Conservation (phyloP, 2,113 vertebrate genomes). For the Larimichthys crocea region DNA sequence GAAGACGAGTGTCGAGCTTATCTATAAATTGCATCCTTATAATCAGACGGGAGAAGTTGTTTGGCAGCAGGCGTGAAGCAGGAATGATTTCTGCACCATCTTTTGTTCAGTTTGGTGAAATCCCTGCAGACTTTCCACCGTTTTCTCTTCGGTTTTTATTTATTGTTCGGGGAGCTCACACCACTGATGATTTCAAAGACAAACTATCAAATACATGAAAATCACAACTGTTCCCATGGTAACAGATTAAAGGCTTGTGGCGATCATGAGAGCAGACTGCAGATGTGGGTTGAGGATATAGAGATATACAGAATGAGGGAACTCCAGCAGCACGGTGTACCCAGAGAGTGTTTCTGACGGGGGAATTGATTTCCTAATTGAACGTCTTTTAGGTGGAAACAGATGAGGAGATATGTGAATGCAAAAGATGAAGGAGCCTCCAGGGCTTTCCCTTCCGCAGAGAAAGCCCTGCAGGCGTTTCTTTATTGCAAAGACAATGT, state of each 20-base stretch:
- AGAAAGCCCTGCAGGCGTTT: slow-evolving; percentile 59
- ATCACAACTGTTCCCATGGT: slow-evolving; percentile 72
- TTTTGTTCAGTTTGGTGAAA: slow-evolving; percentile 18
- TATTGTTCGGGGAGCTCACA: slow-evolving; percentile 47
- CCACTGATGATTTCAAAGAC: slow-evolving; percentile 64
- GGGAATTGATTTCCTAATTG: slow-evolving; percentile 75
- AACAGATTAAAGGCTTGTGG: slow-evolving; percentile 65
- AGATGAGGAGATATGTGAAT: slow-evolving; percentile 60
- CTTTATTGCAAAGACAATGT: slow-evolving; percentile 53
- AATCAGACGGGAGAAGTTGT: neutral
- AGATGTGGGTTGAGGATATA: slow-evolving; percentile 62
- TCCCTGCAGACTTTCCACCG: neutral
- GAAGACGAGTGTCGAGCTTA: too few relatives aligned
- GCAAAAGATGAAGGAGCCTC: slow-evolving; percentile 55
- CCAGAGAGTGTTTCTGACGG: slow-evolving; percentile 55
- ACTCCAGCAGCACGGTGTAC: slow-evolving; percentile 45
- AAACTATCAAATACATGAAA: slow-evolving; percentile 61
- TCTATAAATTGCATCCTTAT: too few relatives aligned
- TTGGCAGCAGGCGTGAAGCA: too few relatives aligned
- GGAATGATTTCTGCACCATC: neutral
- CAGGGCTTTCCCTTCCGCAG: slow-evolving; percentile 53
- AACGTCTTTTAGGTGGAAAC: slow-evolving; percentile 62
- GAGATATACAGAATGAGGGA: slow-evolving; percentile 59
- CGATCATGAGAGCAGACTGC: slow-evolving; percentile 50
- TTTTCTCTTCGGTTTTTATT: slow-evolving; percentile 41